phyloP scores from a whole-genome alignment of 2,797 vertebrate species.

The Siniperca obscura region DNA sequence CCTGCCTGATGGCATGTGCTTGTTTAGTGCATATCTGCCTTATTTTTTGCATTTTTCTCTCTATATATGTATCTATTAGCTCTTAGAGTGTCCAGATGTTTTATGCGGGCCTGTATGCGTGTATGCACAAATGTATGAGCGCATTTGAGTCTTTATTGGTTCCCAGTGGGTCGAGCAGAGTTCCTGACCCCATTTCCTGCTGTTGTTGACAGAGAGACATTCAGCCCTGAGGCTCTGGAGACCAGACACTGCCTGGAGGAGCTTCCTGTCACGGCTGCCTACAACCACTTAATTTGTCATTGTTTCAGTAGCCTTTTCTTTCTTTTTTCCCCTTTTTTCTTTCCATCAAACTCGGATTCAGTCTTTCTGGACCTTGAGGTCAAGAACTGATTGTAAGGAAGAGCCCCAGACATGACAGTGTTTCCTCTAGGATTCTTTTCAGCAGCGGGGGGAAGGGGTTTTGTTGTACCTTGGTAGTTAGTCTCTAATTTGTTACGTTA shows the following conservation, averaged over 20 bases:
- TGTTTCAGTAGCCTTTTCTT: slow-evolving; percentile 31
- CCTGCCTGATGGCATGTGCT: background rate
- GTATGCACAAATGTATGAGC: background rate
- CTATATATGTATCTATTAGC: background rate
- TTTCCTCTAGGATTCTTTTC: too few relatives aligned
- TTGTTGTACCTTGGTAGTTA: too few relatives aligned
- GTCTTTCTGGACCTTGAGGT: slow-evolving; percentile 46
- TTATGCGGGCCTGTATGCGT: background rate
- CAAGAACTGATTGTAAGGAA: slow-evolving; percentile 26
- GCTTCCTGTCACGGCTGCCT: slow-evolving; percentile 59
- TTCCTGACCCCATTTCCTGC: slow-evolving; percentile 78
- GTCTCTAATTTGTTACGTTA: too few relatives aligned
- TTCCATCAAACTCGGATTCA: slow-evolving; percentile 39
- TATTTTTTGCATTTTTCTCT: background rate
- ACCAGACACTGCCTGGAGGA: slow-evolving; percentile 70
- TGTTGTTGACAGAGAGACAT: slow-evolving; percentile 67
- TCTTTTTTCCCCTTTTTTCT: background rate
- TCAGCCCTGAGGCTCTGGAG: slow-evolving; percentile 52
- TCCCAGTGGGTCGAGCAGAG: slow-evolving; percentile 68
- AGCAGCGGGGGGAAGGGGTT: too few relatives aligned
- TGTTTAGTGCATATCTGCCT: background rate
- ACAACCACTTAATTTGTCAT: slow-evolving; percentile 52
- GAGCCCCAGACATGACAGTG: slow-evolving; percentile 17
- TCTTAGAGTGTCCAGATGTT: slow-evolving; percentile 11
- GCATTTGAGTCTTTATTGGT: slow-evolving; percentile 56